These are phyloP conservation scores for Biston stratarius DNA, from an alignment of 2,888 invertebrate genomes.

Conservation along the genomic window DNA sequence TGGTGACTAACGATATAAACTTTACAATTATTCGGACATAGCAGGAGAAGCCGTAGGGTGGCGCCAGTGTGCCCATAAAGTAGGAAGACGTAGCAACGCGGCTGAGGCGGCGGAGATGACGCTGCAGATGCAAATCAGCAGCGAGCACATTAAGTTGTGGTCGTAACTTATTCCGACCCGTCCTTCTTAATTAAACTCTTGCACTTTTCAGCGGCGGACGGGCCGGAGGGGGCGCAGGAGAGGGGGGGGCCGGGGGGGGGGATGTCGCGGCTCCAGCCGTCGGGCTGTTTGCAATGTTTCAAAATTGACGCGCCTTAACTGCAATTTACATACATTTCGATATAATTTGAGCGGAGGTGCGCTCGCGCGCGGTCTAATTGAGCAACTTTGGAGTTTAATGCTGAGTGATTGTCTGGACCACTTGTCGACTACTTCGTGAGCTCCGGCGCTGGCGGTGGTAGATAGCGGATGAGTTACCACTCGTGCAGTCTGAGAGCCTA, in stretches of 20 bases:
- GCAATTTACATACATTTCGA: constrained; percentile 43
- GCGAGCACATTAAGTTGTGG: constrained; percentile 55
- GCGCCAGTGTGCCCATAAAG: neutral
- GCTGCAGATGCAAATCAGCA: constrained; percentile 57
- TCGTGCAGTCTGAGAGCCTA: too few relatives aligned
- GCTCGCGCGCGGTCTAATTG: constrained; percentile 37
- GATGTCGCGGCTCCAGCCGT: neutral
- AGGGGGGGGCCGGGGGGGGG: neutral
- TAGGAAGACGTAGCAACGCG: too few relatives aligned
- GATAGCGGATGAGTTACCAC: too few relatives aligned
- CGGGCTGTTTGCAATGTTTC: constrained; percentile 18
- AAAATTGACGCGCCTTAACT: constrained; percentile 34
- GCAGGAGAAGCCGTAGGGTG: too few relatives aligned
- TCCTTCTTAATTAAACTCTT: constrained; percentile 65
- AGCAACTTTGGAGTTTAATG: constrained; percentile 30
- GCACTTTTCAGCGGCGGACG: constrained; percentile 53
- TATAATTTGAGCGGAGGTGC: constrained; percentile 36
- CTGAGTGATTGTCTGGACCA: constrained; percentile 9
- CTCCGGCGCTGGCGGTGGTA: neutral
- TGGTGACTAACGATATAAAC: too few relatives aligned
- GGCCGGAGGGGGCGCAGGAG: neutral
- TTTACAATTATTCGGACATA: too few relatives aligned
- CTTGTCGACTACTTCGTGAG: constrained; percentile 2
- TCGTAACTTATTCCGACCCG: constrained; percentile 61
- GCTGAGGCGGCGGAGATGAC: constrained; percentile 36